These are phyloP conservation scores for Graphium colonna DNA, from an alignment of 2,888 invertebrate genomes.

Conservation along the genomic window DNA sequence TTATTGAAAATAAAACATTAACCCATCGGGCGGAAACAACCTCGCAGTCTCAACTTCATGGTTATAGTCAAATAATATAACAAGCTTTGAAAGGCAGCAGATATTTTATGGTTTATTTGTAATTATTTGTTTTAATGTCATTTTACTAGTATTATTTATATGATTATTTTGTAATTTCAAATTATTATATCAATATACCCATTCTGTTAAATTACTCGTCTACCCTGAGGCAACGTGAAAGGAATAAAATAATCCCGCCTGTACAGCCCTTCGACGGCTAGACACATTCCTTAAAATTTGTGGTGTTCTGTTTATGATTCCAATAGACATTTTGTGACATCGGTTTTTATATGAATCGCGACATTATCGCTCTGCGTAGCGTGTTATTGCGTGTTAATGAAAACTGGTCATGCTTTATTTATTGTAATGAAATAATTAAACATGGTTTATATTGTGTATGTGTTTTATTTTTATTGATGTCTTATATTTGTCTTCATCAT, in stretches of 20 bases:
- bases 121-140: no score
- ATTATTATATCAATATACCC: no score
- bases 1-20: no score
- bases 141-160: no score
- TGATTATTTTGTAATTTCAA: no score
- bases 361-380: slow-evolving; percentile 33
- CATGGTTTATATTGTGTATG: slow-evolving; percentile 27
- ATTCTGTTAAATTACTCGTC: not conserved
- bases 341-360: not conserved
- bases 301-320: not conserved
- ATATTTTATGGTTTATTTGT: no score
- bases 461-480: slow-evolving; percentile 18
- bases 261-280: not conserved
- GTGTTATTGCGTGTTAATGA: slow-evolving; percentile 49
- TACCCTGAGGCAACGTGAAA: not conserved
- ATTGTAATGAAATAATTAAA: slow-evolving; percentile 65
- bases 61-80: no score
- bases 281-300: slow-evolving; percentile 10
- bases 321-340: not conserved
- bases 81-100: no score
- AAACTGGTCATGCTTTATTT: slow-evolving; percentile 64
- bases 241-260: not conserved
- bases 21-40: no score
- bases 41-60: no score
- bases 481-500: no score